phyloP scores from a whole-genome alignment of 2,888 invertebrate genomes.

The Itoplectis maculator region DNA sequence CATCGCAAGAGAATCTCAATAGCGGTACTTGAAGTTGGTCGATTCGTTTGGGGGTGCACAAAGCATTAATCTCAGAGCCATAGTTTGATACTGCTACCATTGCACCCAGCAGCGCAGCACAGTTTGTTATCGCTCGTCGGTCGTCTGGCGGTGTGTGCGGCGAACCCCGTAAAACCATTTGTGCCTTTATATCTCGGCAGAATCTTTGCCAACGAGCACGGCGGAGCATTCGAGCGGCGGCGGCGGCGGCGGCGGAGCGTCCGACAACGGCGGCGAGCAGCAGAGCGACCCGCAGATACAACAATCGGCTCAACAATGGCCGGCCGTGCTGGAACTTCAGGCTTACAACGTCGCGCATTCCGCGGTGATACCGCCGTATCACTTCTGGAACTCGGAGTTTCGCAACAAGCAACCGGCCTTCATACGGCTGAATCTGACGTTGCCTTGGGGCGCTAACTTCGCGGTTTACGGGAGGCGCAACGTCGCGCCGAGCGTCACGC shows the following conservation, averaged over 20 bases:
- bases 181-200: constrained; percentile 83
- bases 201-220: constrained; percentile 90
- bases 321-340: constrained; percentile 91
- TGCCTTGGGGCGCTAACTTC: constrained; percentile 97
- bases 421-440: constrained; percentile 94
- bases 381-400: constrained; percentile 97
- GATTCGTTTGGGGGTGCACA: neutral
- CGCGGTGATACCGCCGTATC: constrained; percentile 94
- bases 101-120: neutral
- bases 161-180: constrained; percentile 62
- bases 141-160: no score
- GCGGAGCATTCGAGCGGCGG: constrained; percentile 89
- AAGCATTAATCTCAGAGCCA: constrained; percentile 8
- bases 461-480: constrained; percentile 98
- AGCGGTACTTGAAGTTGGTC: constrained; percentile 3
- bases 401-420: constrained; percentile 96
- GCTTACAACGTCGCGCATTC: constrained; percentile 94
- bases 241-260: no score
- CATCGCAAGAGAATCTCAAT: neutral
- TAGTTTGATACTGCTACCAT: neutral
- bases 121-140: constrained; percentile 25
- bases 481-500: constrained; percentile 97
- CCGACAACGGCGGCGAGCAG: constrained; percentile 86
- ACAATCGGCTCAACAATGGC: constrained; percentile 92
- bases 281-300: constrained; percentile 88